phyloP scores from a whole-genome alignment of 1,140 invertebrate species.

The Diploscapter pachys region DNA sequence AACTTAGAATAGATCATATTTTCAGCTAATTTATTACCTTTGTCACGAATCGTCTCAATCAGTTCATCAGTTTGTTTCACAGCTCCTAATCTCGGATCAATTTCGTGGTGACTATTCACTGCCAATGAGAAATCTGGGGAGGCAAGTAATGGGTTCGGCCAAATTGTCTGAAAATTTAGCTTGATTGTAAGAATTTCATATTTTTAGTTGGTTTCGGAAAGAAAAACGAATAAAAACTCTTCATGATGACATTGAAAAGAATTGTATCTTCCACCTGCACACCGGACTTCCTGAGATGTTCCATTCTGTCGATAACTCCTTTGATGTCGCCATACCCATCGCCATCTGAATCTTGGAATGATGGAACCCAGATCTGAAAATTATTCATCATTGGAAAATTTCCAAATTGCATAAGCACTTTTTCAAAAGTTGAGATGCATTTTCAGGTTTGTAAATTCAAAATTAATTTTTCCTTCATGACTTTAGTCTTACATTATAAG shows the following conservation, averaged over 20 bases:
- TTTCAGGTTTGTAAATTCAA: not conserved
- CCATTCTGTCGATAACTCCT: slow-evolving; percentile 40
- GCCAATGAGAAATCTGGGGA: slow-evolving; percentile 39
- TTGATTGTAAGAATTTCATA: too few relatives aligned
- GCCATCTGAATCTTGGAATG: slow-evolving; percentile 53
- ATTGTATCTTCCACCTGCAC: not conserved
- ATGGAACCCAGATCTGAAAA: slow-evolving; percentile 51
- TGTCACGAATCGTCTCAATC: slow-evolving; percentile 46
- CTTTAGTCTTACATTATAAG: slow-evolving; percentile 44
- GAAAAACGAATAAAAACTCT: too few relatives aligned
- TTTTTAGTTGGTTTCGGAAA: too few relatives aligned
- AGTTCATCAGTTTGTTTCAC: slow-evolving; percentile 42
- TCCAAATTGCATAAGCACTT: not conserved
- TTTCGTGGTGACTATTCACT: slow-evolving; percentile 31
- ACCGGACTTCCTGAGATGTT: slow-evolving; percentile 44
- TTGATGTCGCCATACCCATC: slow-evolving; percentile 54
- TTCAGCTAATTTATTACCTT: slow-evolving; percentile 20
- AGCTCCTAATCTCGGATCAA: slow-evolving; percentile 42
- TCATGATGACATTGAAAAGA: too few relatives aligned
- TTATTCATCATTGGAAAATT: too few relatives aligned
- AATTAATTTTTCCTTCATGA: not conserved
- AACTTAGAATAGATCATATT: not conserved
- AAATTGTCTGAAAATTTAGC: slow-evolving; percentile 34
- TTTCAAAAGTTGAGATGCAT: not conserved
- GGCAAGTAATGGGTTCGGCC: slow-evolving; percentile 46